Conservation (phyloP, 2,113 vertebrate species). For the Bambusicola thoracicus region DNA sequence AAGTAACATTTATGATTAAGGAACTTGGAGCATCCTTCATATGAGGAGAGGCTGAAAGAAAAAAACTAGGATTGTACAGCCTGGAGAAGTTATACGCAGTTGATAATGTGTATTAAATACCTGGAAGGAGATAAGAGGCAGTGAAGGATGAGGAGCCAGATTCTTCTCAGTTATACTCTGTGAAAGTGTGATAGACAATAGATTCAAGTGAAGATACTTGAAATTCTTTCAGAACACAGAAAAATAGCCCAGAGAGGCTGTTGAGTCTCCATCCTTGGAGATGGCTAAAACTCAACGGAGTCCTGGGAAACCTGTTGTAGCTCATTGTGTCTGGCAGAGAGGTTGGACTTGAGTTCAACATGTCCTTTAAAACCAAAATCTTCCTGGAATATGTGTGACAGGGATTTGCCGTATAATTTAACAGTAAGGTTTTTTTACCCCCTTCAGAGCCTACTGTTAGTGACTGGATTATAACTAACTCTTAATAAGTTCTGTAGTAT, state of each 20-base stretch:
- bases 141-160: neutral
- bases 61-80: neutral
- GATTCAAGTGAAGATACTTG: neutral
- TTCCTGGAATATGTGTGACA: neutral
- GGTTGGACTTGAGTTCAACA: accelerated
- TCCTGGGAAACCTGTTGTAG: neutral
- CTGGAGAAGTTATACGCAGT: neutral
- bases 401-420: neutral
- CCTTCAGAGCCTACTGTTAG: neutral
- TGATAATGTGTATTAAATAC: neutral
- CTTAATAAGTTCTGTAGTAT: accelerated
- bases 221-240: neutral
- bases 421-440: neutral
- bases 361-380: neutral
- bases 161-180: neutral
- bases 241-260: neutral
- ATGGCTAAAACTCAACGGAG: neutral
- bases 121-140: neutral
- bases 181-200: neutral
- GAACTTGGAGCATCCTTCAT: neutral
- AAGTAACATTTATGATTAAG: neutral
- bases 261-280: neutral
- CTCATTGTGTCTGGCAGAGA: neutral
- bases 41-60: neutral
- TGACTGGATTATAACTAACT: neutral